phyloP scores from a whole-genome alignment of 2,113 vertebrate genomes.

The Pelmatolapia mariae region DNA sequence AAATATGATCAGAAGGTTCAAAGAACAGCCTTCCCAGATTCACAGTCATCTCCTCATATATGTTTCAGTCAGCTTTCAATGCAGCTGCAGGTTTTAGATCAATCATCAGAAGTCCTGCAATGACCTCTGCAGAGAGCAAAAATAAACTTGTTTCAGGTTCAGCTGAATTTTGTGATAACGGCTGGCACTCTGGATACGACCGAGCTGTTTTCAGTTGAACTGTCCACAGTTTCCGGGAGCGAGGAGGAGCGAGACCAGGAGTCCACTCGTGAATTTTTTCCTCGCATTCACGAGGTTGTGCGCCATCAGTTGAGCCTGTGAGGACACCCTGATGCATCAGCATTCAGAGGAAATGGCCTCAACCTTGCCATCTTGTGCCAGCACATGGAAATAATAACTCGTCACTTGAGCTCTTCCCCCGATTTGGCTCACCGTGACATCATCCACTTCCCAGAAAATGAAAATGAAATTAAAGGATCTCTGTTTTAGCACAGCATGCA shows the following conservation, averaged over 20 bases:
- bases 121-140: not conserved
- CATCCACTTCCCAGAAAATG: not conserved
- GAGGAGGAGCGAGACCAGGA: not conserved
- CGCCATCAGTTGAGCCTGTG: not conserved
- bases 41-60: not conserved
- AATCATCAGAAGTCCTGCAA: accelerated
- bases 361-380: not conserved
- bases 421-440: not conserved
- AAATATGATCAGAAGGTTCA: not conserved
- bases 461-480: not conserved
- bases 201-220: not conserved
- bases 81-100: not conserved
- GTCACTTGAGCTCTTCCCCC: not conserved
- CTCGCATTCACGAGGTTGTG: not conserved
- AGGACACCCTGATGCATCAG: not conserved
- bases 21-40: not conserved
- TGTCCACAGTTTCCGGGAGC: not conserved
- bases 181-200: not conserved
- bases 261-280: accelerated
- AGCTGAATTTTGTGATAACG: not conserved
- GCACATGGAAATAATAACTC: not conserved
- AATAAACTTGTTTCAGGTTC: not conserved
- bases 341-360: not conserved
- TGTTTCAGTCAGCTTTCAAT: not conserved
- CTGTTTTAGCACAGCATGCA: accelerated